Conservation (phyloP, 1,140 invertebrate genomes). For the Heterodera carotae region DNA sequence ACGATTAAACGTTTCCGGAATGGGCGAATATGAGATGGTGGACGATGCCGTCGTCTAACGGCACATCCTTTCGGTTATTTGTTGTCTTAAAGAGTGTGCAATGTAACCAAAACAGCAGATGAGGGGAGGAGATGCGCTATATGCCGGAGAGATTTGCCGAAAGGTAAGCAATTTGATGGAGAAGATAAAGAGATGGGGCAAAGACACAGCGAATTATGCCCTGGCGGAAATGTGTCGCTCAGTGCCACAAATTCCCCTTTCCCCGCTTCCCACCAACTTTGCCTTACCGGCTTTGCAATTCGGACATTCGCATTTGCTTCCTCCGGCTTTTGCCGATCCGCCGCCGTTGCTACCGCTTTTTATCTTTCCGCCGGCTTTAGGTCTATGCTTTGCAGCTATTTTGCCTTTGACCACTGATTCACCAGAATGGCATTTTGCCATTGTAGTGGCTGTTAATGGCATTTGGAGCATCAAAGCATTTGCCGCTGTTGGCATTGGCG, state of each 20-base stretch:
- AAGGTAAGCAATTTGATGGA: not conserved
- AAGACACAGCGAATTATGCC: no score
- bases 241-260: no score
- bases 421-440: not conserved
- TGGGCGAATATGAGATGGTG: not conserved
- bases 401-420: not conserved
- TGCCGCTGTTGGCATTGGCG: not conserved
- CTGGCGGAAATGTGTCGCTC: no score
- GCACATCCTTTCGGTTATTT: not conserved
- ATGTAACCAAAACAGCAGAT: not conserved
- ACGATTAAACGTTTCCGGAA: conserved; percentile 10
- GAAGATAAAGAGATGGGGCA: not conserved
- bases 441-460: not conserved
- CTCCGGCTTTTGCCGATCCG: not conserved
- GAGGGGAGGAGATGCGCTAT: not conserved
- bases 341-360: not conserved
- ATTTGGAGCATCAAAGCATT: not conserved
- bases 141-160: not conserved
- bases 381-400: not conserved
- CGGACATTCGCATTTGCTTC: conserved; percentile 20
- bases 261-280: no score
- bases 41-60: not conserved
- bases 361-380: conserved; percentile 19
- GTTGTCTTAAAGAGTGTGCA: not conserved
- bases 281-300: conserved; percentile 14